phyloP scores from a whole-genome alignment of 2,797 vertebrate species.

The Spinibarbus caldwelli region DNA sequence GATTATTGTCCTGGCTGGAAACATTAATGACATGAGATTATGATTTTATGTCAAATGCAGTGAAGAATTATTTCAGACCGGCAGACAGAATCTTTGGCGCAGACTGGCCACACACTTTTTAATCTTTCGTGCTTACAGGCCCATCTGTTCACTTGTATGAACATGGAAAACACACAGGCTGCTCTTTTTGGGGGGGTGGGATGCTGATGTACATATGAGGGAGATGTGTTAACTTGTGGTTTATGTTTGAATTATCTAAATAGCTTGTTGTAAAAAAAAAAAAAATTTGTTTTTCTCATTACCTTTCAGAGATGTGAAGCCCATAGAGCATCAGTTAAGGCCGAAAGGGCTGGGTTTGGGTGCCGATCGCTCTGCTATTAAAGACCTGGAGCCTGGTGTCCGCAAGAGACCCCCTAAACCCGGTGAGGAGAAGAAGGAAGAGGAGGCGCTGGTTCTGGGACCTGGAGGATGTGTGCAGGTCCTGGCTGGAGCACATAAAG shows the following conservation, averaged over 20 bases:
- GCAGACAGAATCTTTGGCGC: constrained; percentile 1
- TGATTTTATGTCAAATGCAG: constrained; percentile 40
- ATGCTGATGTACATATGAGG: too few relatives aligned
- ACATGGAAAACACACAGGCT: constrained; percentile 30
- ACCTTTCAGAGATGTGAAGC: constrained; percentile 83
- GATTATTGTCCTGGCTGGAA: constrained; percentile 23
- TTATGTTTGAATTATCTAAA: constrained; percentile 2
- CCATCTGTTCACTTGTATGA: constrained; percentile 42
- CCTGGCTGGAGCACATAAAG: constrained; percentile 83
- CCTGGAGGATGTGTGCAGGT: constrained; percentile 79
- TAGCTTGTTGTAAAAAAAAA: too few relatives aligned
- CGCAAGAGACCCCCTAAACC: constrained; percentile 75
- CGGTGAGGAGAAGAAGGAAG: constrained; percentile 78
- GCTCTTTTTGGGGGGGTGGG: constrained; percentile 18
- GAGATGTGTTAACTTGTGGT: background rate
- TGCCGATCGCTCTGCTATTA: constrained; percentile 81
- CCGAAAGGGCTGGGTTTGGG: constrained; percentile 90
- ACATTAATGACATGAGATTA: constrained; percentile 40
- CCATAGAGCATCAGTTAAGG: constrained; percentile 83
- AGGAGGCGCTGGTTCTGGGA: constrained; percentile 75
- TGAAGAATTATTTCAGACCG: constrained; percentile 37
- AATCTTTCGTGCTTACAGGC: constrained; percentile 23
- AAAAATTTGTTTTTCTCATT: too few relatives aligned
- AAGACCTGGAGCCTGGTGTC: constrained; percentile 75
- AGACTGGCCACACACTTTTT: constrained; percentile 16